Evolutionary conservation across 2,797 vertebrate genomes (phyloP).

Genomic region (Loriculus beryllinus): DNA sequence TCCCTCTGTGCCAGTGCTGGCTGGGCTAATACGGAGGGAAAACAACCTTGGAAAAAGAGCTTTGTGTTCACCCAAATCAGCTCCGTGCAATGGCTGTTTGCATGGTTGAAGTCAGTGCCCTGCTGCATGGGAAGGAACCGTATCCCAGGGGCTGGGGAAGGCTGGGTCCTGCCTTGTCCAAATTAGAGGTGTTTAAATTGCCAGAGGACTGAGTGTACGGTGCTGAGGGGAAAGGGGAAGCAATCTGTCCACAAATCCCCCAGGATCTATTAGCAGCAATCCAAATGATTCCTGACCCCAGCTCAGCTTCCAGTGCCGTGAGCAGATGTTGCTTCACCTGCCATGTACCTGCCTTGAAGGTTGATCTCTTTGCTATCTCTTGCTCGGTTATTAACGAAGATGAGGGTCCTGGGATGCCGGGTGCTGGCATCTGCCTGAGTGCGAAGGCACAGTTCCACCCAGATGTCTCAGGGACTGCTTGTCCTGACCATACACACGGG

Average conservation of each 20-base stretch:
- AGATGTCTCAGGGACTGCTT: background rate
- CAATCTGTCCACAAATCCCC: background rate
- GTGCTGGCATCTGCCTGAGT: background rate
- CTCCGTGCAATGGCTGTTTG: fast-evolving
- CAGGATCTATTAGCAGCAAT: background rate
- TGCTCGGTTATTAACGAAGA: background rate
- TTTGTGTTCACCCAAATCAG: background rate
- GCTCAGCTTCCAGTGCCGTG: background rate
- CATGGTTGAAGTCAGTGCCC: background rate
- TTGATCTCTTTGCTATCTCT: background rate
- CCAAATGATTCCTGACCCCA: background rate
- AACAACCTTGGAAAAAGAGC: background rate
- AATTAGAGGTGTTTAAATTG: background rate
- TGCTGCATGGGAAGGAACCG: background rate
- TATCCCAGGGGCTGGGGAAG: background rate
- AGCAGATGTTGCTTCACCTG: background rate
- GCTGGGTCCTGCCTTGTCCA: background rate
- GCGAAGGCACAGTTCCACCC: fast-evolving
- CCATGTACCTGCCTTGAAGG: background rate
- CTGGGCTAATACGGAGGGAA: background rate
- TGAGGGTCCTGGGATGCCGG: fast-evolving
- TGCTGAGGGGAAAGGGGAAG: background rate
- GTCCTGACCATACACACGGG: background rate
- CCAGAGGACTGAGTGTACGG: background rate
- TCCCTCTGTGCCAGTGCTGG: background rate